Evolutionary conservation across 2,888 invertebrate species (phyloP).

Genomic region (Conistra vaccinii): DNA sequence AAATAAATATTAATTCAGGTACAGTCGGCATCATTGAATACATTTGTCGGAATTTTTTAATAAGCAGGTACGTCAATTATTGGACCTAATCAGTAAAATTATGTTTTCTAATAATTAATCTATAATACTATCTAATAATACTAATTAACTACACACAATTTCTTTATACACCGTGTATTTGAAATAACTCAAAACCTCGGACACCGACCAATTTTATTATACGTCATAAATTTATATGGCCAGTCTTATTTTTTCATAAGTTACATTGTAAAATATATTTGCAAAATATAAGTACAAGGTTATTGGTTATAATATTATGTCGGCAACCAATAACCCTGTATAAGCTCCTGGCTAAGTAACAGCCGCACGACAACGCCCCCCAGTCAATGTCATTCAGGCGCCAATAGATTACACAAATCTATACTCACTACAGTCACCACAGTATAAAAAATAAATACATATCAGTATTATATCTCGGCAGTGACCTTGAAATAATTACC

Average conservation of each 20-base stretch:
- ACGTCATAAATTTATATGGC: neutral
- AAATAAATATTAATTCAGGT: conserved; percentile 16
- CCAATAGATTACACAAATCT: too few relatives aligned
- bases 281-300: too few relatives aligned
- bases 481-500: too few relatives aligned
- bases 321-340: too few relatives aligned
- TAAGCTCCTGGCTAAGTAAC: neutral
- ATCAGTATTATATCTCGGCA: too few relatives aligned
- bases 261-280: neutral
- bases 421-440: too few relatives aligned
- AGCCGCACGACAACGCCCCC: neutral
- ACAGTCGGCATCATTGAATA: neutral
- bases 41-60: neutral
- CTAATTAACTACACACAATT: conserved; percentile 11
- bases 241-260: neutral
- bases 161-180: neutral
- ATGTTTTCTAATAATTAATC: conserved; percentile 10
- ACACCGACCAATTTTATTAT: neutral
- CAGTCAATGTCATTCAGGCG: neutral
- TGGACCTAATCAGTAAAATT: conserved; percentile 1
- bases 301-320: too few relatives aligned
- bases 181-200: conserved; percentile 3
- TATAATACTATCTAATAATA: conserved; percentile 39
- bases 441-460: too few relatives aligned
- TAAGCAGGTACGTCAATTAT: too few relatives aligned